Conservation (phyloP, 2,797 vertebrate genomes). For the Myotis vivesi region DNA sequence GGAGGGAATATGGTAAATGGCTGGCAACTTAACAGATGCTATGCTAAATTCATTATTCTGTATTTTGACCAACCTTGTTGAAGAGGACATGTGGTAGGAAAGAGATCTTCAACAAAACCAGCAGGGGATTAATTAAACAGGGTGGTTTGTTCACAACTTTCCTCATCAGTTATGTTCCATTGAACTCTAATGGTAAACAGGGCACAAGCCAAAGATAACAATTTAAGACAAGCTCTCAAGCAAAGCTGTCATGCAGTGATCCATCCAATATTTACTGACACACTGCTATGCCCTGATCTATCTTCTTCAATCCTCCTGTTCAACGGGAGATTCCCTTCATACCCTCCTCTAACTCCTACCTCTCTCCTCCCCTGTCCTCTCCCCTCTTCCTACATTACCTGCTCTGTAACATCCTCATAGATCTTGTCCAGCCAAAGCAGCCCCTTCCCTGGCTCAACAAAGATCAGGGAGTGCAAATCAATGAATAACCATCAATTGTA, state of each 20-base stretch:
- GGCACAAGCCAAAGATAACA: not conserved
- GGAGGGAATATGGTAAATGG: not conserved
- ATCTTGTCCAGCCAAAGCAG: not conserved
- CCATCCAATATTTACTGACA: not conserved
- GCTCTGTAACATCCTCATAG: not conserved
- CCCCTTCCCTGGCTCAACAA: not conserved
- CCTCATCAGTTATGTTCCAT: not conserved
- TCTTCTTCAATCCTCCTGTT: not conserved
- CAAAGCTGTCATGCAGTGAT: not conserved
- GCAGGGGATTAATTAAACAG: not conserved
- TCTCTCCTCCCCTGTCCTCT: too few relatives aligned
- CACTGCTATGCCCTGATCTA: too few relatives aligned
- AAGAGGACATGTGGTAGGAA: not conserved
- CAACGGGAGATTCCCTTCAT: rapidly evolving
- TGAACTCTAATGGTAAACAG: not conserved
- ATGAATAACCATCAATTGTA: not conserved
- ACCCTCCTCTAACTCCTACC: not conserved
- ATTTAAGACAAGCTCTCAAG: not conserved
- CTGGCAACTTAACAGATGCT: not conserved
- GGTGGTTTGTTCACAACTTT: not conserved
- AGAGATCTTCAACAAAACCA: not conserved
- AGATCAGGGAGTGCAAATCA: not conserved
- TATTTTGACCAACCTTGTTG: not conserved
- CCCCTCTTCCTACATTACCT: not conserved
- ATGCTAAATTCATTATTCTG: constrained; percentile 23